Conservation (phyloP, 1,140 invertebrate species). For the Drosophila yakuba region DNA sequence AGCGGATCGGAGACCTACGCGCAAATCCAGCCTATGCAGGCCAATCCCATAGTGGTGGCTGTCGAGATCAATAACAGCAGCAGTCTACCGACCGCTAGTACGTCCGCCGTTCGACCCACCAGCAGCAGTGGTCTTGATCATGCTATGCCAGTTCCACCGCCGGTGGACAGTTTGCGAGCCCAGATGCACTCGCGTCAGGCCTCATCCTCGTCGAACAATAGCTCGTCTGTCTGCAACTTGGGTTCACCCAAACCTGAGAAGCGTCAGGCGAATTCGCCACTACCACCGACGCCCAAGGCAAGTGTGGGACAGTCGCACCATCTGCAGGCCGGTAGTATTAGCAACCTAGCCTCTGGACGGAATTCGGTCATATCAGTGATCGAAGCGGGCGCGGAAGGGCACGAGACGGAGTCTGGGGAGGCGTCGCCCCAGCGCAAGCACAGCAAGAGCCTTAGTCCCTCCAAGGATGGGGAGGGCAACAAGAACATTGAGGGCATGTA, state of each 20-base stretch:
- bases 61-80: conserved; percentile 85
- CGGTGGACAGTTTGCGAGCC: conserved; percentile 78
- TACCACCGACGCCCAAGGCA: conserved; percentile 90
- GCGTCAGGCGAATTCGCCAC: conserved; percentile 93
- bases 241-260: conserved; percentile 94
- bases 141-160: conserved; percentile 63
- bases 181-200: conserved; percentile 82
- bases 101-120: conserved; percentile 29
- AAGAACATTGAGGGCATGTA: conserved; percentile 93
- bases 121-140: conserved; percentile 51
- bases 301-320: conserved; percentile 61
- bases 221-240: conserved; percentile 90
- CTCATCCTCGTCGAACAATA: conserved; percentile 91
- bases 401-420: conserved; percentile 74
- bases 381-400: conserved; percentile 64
- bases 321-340: conserved; percentile 68
- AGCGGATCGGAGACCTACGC: conserved; percentile 95
- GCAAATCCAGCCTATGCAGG: conserved; percentile 90
- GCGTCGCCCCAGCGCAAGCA: conserved; percentile 74
- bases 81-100: conserved; percentile 23
- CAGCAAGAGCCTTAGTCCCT: conserved; percentile 86
- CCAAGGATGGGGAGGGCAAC: conserved; percentile 90
- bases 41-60: conserved; percentile 86
- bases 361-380: conserved; percentile 84
- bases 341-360: conserved; percentile 82